Conservation (phyloP, 2,797 vertebrate genomes). For the Carapus acus region DNA sequence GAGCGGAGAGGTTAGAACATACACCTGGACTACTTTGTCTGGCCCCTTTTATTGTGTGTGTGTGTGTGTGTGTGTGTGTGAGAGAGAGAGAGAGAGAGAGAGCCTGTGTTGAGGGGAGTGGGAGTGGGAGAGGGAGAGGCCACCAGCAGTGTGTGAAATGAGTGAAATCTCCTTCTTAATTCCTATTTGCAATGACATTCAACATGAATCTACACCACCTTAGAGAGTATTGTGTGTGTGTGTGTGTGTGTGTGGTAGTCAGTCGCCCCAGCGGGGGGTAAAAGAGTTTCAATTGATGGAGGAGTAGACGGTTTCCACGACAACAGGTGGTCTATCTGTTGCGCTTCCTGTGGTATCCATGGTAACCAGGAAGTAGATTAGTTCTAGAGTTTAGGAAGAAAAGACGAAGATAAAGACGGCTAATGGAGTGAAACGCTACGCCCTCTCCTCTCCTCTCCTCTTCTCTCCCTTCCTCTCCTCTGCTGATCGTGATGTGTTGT, state of each 20-base stretch:
- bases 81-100: background rate
- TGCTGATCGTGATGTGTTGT: too few species aligned
- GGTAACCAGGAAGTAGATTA: constrained; percentile 66
- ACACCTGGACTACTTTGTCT: too few species aligned
- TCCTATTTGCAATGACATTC: too few species aligned
- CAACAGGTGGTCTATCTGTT: constrained; percentile 65
- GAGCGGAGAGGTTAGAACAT: too few species aligned
- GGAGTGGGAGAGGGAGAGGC: constrained; percentile 5
- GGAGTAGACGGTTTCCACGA: constrained; percentile 65
- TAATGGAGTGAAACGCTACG: constrained; percentile 38
- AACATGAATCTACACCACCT: too few species aligned
- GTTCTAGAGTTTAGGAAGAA: constrained; percentile 49
- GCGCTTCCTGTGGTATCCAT: constrained; percentile 48
- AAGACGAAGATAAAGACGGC: constrained; percentile 31
- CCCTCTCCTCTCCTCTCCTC: constrained; percentile 15
- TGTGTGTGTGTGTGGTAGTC: constrained; percentile 14
- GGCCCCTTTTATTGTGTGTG: constrained; percentile 13
- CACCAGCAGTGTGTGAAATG: too few species aligned
- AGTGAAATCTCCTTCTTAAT: too few species aligned
- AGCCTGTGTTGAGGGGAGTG: constrained; percentile 5
- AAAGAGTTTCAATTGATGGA: constrained; percentile 52
- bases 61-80: background rate
- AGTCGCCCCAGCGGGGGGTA: constrained; percentile 23
- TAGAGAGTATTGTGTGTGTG: constrained; percentile 3
- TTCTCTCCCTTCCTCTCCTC: background rate